A percentile compares a stretch with the other conserved stretches of the same genome.
Evolutionary conservation across 2,113 vertebrate genomes (phyloP).

Genomic region (Lampris incognitus): DNA sequence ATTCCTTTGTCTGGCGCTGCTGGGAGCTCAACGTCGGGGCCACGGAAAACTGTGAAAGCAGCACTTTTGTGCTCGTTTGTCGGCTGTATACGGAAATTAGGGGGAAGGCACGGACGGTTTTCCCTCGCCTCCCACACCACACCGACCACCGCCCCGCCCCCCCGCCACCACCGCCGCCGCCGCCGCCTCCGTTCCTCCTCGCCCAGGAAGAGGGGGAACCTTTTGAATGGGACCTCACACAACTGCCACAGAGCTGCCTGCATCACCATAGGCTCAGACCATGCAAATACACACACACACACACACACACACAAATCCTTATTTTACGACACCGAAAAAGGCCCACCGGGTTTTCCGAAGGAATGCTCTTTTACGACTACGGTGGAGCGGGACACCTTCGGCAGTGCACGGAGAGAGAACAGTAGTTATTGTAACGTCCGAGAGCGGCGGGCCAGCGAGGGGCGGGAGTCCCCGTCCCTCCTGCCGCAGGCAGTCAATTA

Average conservation of each 20-base stretch:
- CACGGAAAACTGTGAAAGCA: slow-evolving; percentile 84
- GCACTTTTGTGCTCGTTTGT: slow-evolving; percentile 86
- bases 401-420: slow-evolving; percentile 61
- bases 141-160: background rate
- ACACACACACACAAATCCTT: slow-evolving; percentile 38
- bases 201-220: slow-evolving; percentile 60
- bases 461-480: slow-evolving; percentile 73
- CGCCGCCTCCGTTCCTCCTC: slow-evolving; percentile 59
- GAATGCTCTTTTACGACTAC: slow-evolving; percentile 49
- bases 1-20: slow-evolving; percentile 81
- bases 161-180: background rate
- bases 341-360: slow-evolving; percentile 49
- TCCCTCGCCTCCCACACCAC: slow-evolving; percentile 58
- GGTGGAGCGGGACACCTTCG: slow-evolving; percentile 54
- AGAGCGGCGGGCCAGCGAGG: slow-evolving; percentile 63
- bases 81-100: slow-evolving; percentile 79
- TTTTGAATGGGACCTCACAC: slow-evolving; percentile 76
- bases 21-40: slow-evolving; percentile 73
- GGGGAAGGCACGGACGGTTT: slow-evolving; percentile 61
- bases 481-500: slow-evolving; percentile 81
- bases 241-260: slow-evolving; percentile 38
- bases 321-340: slow-evolving; percentile 43
- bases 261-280: slow-evolving; percentile 31
- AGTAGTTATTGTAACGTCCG: slow-evolving; percentile 76
- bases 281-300: slow-evolving; percentile 38